Base-by-base conservation (phyloP, 2,797 vertebrate genomes). In the Malacoctenus gilli region DNA sequence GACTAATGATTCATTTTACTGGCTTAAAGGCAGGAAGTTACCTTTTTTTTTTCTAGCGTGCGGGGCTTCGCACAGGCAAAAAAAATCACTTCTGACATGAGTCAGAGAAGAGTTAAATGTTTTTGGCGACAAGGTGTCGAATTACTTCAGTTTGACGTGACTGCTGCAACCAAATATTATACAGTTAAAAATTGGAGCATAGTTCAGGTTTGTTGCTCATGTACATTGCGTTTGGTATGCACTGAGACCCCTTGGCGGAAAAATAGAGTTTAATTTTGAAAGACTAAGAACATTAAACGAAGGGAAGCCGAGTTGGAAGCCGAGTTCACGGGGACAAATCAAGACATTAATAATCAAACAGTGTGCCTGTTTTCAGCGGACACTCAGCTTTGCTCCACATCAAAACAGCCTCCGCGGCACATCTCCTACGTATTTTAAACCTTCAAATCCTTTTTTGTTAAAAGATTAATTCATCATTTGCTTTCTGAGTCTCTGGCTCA, bases 1-100 rank as follows among this genome's bases (percentile, higher is more conserved):
- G 47, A 64, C 60, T 78, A 50, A 82, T 75, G 55, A 61, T 54
- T 67, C 4, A 38, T 55, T 59, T 61, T 62, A 8, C 38, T 43
- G 60, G 49, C 71, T 57, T 3, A 1, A n/a, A 49, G 53, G 55
- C 8, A 0, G 53, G 53, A 78, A 59, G 39, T 68, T 65, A 2
- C 5, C 43, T 41, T 58, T 43, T 55, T 41, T 32, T 52, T 11
- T 40, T 48, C 2, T 14, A 49, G 3, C 20, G 14, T 21, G 70
- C 49, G 0, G 1, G 46, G 50, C 53, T 64, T 55, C 8, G 21
- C 10, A 12, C 23, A 4, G 19, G 42, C 30, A 51, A 37, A 41
- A 54, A 63, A 50, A 56, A 23, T 2, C 1, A 35, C 35, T 8
- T 40, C 18, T n/a, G 41, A 11, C 8, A 1, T 1, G 36, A 59